Evolutionary conservation across 2,888 invertebrate genomes (phyloP).

Genomic region (Clistopyga incitator): DNA sequence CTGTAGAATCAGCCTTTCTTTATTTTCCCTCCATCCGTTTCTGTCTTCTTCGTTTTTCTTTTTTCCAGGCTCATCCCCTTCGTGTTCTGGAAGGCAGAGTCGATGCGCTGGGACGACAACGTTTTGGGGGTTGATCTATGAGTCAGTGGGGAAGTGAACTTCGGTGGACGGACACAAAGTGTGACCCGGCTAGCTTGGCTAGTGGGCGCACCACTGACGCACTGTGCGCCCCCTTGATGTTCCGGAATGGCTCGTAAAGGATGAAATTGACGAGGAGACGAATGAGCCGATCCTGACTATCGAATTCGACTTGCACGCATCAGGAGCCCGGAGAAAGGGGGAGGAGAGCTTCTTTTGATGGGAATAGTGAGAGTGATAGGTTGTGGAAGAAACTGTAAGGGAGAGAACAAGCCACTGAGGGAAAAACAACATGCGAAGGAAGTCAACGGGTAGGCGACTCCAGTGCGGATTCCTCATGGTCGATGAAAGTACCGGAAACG

Average conservation of each 20-base stretch:
- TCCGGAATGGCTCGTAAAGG: slow-evolving; percentile 37
- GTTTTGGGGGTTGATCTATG: slow-evolving; percentile 76
- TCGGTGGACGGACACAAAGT: slow-evolving; percentile 73
- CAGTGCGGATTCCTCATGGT: neutral
- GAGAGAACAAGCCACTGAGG: neutral
- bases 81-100: slow-evolving; percentile 11
- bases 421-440: slow-evolving; percentile 18
- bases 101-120: slow-evolving; percentile 27
- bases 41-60: slow-evolving; percentile 29
- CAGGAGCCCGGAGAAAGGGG: slow-evolving; percentile 7
- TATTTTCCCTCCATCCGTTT: slow-evolving; percentile 17
- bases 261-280: slow-evolving; percentile 26
- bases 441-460: slow-evolving; percentile 1
- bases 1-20: slow-evolving; percentile 46
- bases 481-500: slow-evolving; percentile 16
- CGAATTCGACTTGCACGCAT: slow-evolving; percentile 41
- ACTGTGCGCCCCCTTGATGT: slow-evolving; percentile 27
- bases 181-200: slow-evolving; percentile 44
- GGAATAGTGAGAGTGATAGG: neutral
- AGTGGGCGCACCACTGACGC: slow-evolving; percentile 10
- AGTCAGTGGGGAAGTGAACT: slow-evolving; percentile 79
- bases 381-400: neutral
- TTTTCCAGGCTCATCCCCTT: slow-evolving; percentile 35
- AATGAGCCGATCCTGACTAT: slow-evolving; percentile 38
- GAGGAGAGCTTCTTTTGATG: neutral